Base-by-base conservation (phyloP, 1,140 invertebrate genomes). In the Habropoda laboriosa region DNA sequence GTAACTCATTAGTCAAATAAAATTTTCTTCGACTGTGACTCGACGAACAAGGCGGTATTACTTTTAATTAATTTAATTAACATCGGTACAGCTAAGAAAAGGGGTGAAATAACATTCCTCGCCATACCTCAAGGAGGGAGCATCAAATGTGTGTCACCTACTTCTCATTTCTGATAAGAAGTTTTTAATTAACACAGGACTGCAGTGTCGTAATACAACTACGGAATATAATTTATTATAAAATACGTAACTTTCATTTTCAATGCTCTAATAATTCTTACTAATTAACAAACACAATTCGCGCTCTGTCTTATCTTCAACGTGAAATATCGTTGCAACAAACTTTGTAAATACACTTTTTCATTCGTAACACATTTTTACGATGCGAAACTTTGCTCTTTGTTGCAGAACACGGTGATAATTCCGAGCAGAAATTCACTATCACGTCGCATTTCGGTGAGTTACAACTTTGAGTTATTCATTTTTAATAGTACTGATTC, bases 41-140 rank as follows among this genome's bases (percentile, higher is more conserved):
- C 21, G 1, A 7, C 0, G 57, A 38, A 38, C 57, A 30, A 16
- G 27, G n/a, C 16, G 8, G 32, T 42, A 24, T 38, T 63, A 27
- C 57, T 61, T 63, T 38, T 38, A 73, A 73, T 73, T 73, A 63
- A 63, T 73, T 32, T 73, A 73, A 73, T 73, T 73, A 73, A 63
- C 71, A 49, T 49, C 71, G 57, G 18, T 24, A 10, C 21, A 10
- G 24, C 7, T 18, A 27, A 18, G n/a, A 16, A 49, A n/a, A 12
- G 16, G n/a, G 42, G 16, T 27, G 32, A n/a, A 71, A 21, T 73
- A 73, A 47, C n/a, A 5, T 49, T 27, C 8, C 30, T 49, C 16
- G 27, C 7, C 8, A 63, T 57, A 27, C 16, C 7, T 3, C n/a
- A 1, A 4, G 24, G 21, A 12, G 8, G n/a, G 30, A 49, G 21